Base-by-base conservation (phyloP, 2,797 vertebrate genomes). In the Gymnothorax javanicus region DNA sequence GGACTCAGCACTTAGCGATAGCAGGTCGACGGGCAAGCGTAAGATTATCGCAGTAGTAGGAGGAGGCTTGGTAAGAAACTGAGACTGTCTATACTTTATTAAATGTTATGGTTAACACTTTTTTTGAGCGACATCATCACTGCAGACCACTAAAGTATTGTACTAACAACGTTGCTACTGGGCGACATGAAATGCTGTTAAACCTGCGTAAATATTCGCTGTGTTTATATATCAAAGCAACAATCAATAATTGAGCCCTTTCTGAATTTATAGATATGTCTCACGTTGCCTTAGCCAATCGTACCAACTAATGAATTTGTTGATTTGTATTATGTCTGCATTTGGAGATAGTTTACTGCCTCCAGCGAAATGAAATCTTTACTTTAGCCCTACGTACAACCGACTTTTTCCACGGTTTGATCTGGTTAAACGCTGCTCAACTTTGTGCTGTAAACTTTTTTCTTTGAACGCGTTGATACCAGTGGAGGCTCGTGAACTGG, bases 61-160 rank as follows among this genome's bases (percentile, higher is more conserved):
- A 62, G 96, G 95, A 4, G 96, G 96, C 89, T 92, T 96, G 96
- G 96, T 96, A 95, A 95, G 95, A 87, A 85, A 25, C 27, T 90
- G 0, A 90, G 88, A 92, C 86, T 89, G n/a, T 57, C 50, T 20
- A 25, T 67, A 7, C 17, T 64, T 64, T 20, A 20, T 64, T 25
- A 25, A n/a, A n/a, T 69, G 11, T 7, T 69, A 1, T n/a, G 23
- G 64, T 8, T n/a, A 8, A 25, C n/a, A 25, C 23, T 8, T 25
- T 69, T 69, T n/a, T 5, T 7, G 64, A 7, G 64, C 23, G 64
- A 69, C 23, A 20, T 8, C 9, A 9, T 69, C 25, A 69, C 23
- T 25, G 5, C 25, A 11, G 7, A 69, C 64, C 25, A 64, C 17
- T 60, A 6, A 64, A 20, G 64, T 25, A 1, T 69, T n/a, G 17